These are phyloP conservation scores for Electrophaes corylata DNA, from an alignment of 2,888 invertebrate species.

Conservation along the genomic window DNA sequence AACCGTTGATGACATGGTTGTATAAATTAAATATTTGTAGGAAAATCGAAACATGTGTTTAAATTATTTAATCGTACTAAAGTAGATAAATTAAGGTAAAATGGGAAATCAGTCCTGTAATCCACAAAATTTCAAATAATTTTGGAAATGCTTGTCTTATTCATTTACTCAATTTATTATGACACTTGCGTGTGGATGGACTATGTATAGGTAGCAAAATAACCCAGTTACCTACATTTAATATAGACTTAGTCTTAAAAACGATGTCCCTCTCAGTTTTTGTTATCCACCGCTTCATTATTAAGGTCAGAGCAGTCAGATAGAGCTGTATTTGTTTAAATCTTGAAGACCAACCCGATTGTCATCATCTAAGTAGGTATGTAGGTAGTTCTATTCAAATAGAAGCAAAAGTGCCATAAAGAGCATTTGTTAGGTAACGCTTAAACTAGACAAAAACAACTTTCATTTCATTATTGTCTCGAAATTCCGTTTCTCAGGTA, in stretches of 20 bases:
- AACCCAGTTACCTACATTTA: slow-evolving; percentile 19
- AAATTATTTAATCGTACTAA: no score
- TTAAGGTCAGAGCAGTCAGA: slow-evolving; percentile 12
- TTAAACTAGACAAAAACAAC: slow-evolving; percentile 55
- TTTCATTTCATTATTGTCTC: slow-evolving; percentile 54
- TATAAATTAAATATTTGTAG: slow-evolving; percentile 24
- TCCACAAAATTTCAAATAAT: background rate
- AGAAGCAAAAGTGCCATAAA: slow-evolving; percentile 28
- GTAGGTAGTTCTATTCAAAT: slow-evolving; percentile 5
- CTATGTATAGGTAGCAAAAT: slow-evolving; percentile 2
- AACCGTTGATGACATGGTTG: slow-evolving; percentile 39
- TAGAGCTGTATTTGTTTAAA: slow-evolving; percentile 14
- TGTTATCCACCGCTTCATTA: slow-evolving; percentile 1
- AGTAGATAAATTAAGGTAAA: no score
- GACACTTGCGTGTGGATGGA: slow-evolving; percentile 12
- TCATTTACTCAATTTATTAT: slow-evolving; percentile 7
- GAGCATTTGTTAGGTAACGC: slow-evolving; percentile 42
- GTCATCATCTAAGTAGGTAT: background rate
- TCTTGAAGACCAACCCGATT: slow-evolving; percentile 13
- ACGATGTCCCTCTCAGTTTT: slow-evolving; percentile 8
- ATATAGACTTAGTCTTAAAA: slow-evolving; percentile 13
- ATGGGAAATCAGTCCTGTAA: background rate
- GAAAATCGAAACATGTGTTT: background rate
- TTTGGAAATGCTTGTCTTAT: background rate
- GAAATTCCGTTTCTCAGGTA: slow-evolving; percentile 54